Evolutionary conservation across 2,797 vertebrate species (phyloP), one percentile per base, ranked within the genome.

Genomic region (Manis crassicaudata): DNA sequence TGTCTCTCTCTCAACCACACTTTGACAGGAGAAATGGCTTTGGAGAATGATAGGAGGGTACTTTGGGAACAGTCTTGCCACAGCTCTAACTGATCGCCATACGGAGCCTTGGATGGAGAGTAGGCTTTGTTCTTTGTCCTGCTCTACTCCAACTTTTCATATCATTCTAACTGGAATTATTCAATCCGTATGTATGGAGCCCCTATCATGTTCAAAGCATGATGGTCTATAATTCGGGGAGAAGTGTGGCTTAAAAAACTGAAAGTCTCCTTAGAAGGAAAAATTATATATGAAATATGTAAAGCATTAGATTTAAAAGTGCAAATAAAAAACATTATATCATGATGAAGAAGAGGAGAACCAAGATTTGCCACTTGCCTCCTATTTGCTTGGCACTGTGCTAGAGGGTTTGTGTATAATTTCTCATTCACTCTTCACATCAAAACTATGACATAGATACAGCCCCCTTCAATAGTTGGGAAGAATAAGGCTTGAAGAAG

Each of bases 251-350:
- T 85, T 85, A 68, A 92, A 10, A 13, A 68, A 60, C 60, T 37
- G 10, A 94, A 92, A 56, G 40, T 67, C 52, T 87, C n/a, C 46
- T 85, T 43, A 62, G 50, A 60, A 93, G 83, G 75, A 91, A 81
- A 60, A 94, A 52, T 25, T 72, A 58, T 12, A 37, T 12, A 29
- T 54, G 29, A 65, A 25, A 54, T 82, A 63, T 27, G 27, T 62
- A 62, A 7, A 63, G 37, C 35, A 40, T 18, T 21, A 83, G 68
- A 82, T 46, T 81, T 90, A 62, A 27, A 46, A 46, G 2, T 46
- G 11, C 46, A 46, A 46, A 46, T 46, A 46, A 46, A 52, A 65
- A 63, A 84, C 43, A 1, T 23, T 3, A 3, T 29, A 20, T 75
- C 43, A 21, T 27, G 43, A 25, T 92, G 32, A 54, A 88, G 13